A percentile compares a stretch with the other conserved stretches of the same genome.
Evolutionary conservation across 1,140 invertebrate species (phyloP).

Genomic region (Reticulitermes speratus): DNA sequence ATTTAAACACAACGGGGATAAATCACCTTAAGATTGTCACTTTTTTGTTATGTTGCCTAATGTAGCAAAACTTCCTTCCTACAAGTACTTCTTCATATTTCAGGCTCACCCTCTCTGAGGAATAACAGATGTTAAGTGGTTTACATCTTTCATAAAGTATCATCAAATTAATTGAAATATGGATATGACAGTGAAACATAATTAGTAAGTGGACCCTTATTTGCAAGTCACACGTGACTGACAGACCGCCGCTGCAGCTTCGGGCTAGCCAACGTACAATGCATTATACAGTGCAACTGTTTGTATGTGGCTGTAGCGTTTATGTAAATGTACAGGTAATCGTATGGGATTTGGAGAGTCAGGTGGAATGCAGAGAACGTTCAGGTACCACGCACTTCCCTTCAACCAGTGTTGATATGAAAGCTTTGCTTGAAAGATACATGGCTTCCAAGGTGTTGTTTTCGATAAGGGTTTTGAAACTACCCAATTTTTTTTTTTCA

Average conservation of each 20-base stretch:
- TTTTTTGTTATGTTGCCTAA: neutral
- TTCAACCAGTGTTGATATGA: too few relatives aligned
- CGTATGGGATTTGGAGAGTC: neutral
- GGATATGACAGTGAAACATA: neutral
- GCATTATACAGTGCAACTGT: neutral
- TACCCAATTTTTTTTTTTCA: too few relatives aligned
- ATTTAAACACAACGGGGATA: too few relatives aligned
- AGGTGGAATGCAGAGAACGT: neutral
- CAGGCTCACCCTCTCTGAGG: neutral
- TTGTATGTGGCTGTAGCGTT: neutral
- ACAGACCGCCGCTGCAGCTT: neutral
- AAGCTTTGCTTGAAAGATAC: too few relatives aligned
- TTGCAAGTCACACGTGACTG: neutral
- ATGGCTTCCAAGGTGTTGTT: too few relatives aligned
- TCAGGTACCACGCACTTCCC: too few relatives aligned
- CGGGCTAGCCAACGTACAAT: neutral
- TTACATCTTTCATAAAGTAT: neutral
- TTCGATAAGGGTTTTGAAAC: too few relatives aligned
- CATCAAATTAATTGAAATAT: constrained; percentile 15
- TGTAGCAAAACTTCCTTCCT: neutral
- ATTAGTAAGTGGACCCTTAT: neutral
- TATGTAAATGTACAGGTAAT: neutral
- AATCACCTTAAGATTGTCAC: too few relatives aligned
- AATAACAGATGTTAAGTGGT: neutral
- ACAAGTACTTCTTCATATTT: neutral